Base-by-base conservation (phyloP, 2,113 vertebrate species). In the Archilochus colubris region DNA sequence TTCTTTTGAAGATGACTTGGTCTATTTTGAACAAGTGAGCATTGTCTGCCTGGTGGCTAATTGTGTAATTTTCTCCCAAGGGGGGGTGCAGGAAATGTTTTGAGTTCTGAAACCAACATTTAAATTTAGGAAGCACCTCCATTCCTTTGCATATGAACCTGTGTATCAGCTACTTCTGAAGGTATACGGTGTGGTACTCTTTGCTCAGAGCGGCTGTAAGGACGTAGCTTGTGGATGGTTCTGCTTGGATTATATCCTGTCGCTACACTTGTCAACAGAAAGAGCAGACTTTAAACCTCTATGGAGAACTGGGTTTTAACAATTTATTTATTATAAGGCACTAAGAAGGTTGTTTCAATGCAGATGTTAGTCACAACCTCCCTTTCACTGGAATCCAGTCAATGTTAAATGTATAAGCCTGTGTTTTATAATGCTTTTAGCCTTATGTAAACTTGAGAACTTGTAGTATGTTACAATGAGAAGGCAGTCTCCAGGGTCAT, bases 181-280 rank as follows among this genome's bases (percentile, higher is more conserved):
- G n/a, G 4, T 61, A 14, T 36, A 12, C n/a, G 10, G 9, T 2
- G 1, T 46, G 50, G 12, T 12, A 4, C 17, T 10, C 14, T 58
- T 72, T 66, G 10, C 66, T 40, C 7, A 14, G 44, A 87, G 44
- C 31, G 84, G 38, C 48, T 85, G 58, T 23, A 36, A 40, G 44
- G 31, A 38, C 59, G 24, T 33, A 59, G 28, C 31, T 63, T 63
- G 57, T 67, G 25, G 25, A 7, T 61, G 25, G 33, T 55, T 81
- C 20, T 82, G 38, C 57, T 55, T 30, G 54, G 28, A 30, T 55
- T 30, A 3, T n/a, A 62, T 36, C 21, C 0, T 0, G n/a, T 48
- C 14, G 18, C 14, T 80, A 17, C 0, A 0, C 30, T 23, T 66
- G 27, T 54, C 12, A 46, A 57, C 15, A 27, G 43, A 54, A 70